phyloP scores from a whole-genome alignment of 2,113 vertebrate species.

The Alexandromys fortis region DNA sequence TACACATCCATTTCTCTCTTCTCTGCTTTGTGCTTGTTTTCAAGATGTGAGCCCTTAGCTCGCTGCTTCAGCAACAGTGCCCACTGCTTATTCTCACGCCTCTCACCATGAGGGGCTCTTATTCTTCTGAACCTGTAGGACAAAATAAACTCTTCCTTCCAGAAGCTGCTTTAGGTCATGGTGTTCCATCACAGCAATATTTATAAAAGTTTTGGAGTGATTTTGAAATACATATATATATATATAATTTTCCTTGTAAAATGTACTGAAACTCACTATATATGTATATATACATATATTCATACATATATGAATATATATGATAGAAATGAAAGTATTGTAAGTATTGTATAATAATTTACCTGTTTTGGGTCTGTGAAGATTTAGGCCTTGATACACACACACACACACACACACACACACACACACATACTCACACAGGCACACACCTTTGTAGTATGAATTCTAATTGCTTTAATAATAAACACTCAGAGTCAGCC shows the following conservation, averaged over 20 bases:
- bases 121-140: background rate
- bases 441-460: too few species aligned
- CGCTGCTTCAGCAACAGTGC: background rate
- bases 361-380: background rate
- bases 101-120: background rate
- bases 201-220: background rate
- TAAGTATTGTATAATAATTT: background rate
- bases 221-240: background rate
- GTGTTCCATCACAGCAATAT: background rate
- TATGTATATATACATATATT: too few species aligned
- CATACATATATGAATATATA: too few species aligned
- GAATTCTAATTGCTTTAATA: too few species aligned
- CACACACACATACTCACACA: rapidly evolving
- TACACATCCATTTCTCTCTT: background rate
- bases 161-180: background rate
- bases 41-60: background rate
- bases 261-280: too few species aligned
- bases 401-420: background rate
- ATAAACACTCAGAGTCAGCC: too few species aligned
- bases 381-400: background rate
- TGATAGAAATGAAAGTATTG: background rate
- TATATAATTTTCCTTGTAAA: background rate
- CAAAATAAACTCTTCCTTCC: background rate
- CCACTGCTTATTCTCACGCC: background rate
- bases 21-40: background rate